Evolutionary conservation across 2,888 invertebrate species (phyloP), one percentile per base, ranked within the genome.

Genomic region (Agapetus fuscipes): DNA sequence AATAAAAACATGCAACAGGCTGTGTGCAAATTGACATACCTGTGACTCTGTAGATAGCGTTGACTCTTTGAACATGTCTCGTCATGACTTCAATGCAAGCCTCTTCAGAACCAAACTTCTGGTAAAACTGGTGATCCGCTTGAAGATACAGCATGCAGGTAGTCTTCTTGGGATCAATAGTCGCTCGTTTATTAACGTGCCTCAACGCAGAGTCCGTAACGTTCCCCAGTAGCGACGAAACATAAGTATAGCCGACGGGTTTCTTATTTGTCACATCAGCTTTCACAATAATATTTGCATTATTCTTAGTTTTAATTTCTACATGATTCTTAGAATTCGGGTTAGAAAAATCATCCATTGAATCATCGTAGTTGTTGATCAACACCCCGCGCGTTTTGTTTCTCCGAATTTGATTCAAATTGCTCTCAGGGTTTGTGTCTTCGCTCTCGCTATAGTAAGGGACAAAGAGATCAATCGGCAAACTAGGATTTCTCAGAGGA

Each of bases 31-130:
- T n/a, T n/a, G n/a, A n/a, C 17, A 64, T 60, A 85, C 86, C 87
- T 54, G 88, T 88, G 52, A 80, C 80, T 64, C 80, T 82, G 59
- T 88, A 88, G 54, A 88, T 88, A 15, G 83, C 76, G 62, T 94
- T 94, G 49, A 93, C 91, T 57, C 90, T 77, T 60, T 94, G 93
- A 20, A 94, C 93, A 60, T 94, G 93, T 36, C 91, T 72, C 5
- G 93, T 93, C 78, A 95, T 90, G 43, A 91, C 89, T 62, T 94
- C 93, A 50, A 94, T 91, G 58, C 93, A 91, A 2, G 91, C 87
- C 59, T 94, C 93, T 54, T 91, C 90, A 3, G 88, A 84, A 39
- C 89, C 90, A 65, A 95, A 90, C 64, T 91, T 83, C 57, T 91
- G 83, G 66, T 86, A 97, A 64, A 98, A 90, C 64, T 93, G 83